Evolutionary conservation across 2,113 vertebrate species (phyloP).

Genomic region (Hylia prasina): DNA sequence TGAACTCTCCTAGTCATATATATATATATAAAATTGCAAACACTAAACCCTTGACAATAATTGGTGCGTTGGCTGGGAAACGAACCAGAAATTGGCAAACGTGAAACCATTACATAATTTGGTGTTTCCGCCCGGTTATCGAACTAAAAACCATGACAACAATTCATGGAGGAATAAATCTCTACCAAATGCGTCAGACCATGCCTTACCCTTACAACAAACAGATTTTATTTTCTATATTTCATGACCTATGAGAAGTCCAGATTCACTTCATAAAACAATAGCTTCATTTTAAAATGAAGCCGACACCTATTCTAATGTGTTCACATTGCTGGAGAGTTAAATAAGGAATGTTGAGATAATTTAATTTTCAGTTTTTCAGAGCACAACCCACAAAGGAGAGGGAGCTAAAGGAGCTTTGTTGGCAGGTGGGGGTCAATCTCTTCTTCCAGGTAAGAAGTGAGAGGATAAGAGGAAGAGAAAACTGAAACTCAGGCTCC

Average conservation of each 20-base stretch:
- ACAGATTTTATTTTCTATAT: neutral
- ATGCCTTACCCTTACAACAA: neutral
- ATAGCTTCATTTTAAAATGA: neutral
- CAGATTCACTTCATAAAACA: neutral
- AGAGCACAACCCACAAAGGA: neutral
- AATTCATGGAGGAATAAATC: neutral
- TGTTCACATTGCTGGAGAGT: accelerated
- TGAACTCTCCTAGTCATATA: too few relatives aligned
- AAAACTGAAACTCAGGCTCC: neutral
- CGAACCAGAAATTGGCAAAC: too few relatives aligned
- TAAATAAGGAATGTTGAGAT: neutral
- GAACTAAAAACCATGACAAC: too few relatives aligned
- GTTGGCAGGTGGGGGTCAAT: neutral
- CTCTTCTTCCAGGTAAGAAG: neutral
- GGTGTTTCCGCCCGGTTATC: too few relatives aligned
- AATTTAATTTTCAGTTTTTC: neutral
- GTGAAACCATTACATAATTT: neutral
- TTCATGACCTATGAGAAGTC: neutral
- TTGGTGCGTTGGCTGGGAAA: too few relatives aligned
- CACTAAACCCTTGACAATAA: too few relatives aligned
- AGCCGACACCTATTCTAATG: neutral
- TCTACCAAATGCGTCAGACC: neutral
- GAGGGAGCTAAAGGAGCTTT: neutral
- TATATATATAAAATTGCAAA: too few relatives aligned
- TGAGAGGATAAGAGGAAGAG: neutral